Percentiles rank a stretch among this genome's conserved stretches.
Conservation (phyloP, 2,797 vertebrate species). For the Dermochelys coriacea region DNA sequence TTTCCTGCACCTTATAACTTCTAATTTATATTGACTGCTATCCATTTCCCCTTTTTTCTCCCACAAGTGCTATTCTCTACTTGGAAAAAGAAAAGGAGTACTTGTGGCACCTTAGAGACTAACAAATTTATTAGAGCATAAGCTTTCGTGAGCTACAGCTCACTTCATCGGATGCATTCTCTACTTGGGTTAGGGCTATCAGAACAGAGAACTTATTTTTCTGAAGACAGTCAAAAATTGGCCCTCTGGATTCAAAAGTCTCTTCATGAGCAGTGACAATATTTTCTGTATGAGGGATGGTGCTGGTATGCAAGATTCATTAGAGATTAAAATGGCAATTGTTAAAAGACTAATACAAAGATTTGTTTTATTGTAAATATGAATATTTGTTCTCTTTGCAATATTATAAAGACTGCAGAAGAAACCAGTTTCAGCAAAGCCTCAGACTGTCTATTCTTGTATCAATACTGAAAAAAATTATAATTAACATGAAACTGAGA, state of each 20-base stretch:
- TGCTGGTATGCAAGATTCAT: not conserved
- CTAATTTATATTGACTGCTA: not conserved
- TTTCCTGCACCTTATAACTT: not conserved
- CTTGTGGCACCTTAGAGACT: too few relatives aligned
- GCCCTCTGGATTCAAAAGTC: not conserved
- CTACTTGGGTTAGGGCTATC: not conserved
- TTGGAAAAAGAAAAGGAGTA: too few relatives aligned
- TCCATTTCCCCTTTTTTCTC: not conserved
- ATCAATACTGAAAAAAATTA: conserved; percentile 39
- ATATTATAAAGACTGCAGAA: not conserved
- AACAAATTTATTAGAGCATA: too few relatives aligned
- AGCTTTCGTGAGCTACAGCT: too few relatives aligned
- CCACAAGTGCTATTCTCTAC: not conserved
- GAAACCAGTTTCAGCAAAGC: not conserved
- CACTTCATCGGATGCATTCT: too few relatives aligned
- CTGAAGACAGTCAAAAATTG: not conserved
- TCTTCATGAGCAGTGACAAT: not conserved
- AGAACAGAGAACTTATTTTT: not conserved
- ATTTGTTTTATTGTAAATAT: not conserved
- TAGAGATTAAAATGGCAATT: not conserved
- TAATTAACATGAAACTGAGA: conserved; percentile 66
- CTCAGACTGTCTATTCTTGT: conserved; percentile 39
- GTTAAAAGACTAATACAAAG: not conserved
- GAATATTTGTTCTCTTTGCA: not conserved
- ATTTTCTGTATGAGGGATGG: not conserved